phyloP scores from a whole-genome alignment of 2,113 vertebrate species.

The Cynopterus brachyotis region DNA sequence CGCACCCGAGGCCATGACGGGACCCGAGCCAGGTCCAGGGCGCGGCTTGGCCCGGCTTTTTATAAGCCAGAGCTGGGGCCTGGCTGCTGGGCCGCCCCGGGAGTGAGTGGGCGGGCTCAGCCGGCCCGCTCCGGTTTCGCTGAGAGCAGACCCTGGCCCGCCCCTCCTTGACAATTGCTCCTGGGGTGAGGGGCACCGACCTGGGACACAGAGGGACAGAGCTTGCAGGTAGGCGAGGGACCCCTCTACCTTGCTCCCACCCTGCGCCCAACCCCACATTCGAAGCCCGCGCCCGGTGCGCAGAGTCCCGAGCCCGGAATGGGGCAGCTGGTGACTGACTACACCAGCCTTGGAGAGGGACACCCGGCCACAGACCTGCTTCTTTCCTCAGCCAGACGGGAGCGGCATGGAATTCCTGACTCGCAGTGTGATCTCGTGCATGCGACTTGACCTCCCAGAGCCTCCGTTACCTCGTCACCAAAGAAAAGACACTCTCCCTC shows the following conservation, averaged over 20 bases:
- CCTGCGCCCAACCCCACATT: fast-evolving
- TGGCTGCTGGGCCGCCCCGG: fast-evolving
- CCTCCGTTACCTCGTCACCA: not conserved
- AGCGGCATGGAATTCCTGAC: not conserved
- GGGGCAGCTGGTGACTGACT: not conserved
- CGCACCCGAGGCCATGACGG: not conserved
- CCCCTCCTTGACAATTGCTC: not conserved
- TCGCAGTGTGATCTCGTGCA: not conserved
- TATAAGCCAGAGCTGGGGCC: not conserved
- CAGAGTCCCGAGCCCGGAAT: not conserved
- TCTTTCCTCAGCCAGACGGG: not conserved
- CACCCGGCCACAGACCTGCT: not conserved
- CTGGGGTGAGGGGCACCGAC: fast-evolving
- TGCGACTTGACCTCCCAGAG: not conserved
- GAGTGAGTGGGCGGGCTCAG: not conserved
- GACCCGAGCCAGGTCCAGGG: fast-evolving
- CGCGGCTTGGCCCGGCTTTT: not conserved
- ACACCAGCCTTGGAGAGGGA: not conserved
- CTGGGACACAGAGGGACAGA: fast-evolving
- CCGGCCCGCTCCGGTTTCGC: not conserved
- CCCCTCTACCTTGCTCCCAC: fast-evolving
- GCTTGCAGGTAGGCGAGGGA: not conserved
- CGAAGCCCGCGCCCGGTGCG: not conserved
- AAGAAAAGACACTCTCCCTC: not conserved
- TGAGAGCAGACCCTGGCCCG: not conserved